Percentiles rank a stretch among this genome's conserved stretches.
Conservation (phyloP, 2,888 invertebrate species). For the Rhamnusium bicolor region DNA sequence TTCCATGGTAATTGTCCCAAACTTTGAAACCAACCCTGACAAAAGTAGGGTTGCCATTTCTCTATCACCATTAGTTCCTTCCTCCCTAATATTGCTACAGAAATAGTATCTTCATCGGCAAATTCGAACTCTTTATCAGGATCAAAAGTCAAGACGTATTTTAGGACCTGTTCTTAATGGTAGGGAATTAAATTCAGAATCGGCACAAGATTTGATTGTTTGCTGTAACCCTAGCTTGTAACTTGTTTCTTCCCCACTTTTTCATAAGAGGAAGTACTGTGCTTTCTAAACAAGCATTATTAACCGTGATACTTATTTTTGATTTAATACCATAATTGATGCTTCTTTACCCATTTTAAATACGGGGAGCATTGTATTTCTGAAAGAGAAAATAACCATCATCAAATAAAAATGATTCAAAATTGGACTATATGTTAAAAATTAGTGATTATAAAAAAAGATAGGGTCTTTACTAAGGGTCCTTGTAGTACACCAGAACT, state of each 20-base stretch:
- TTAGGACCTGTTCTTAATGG: constrained; percentile 79
- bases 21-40: constrained; percentile 91
- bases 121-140: constrained; percentile 74
- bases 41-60: constrained; percentile 96
- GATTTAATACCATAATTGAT: constrained; percentile 80
- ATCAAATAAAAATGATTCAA: too few species aligned
- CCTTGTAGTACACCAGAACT: too few species aligned
- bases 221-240: constrained; percentile 90
- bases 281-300: constrained; percentile 77
- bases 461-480: too few species aligned
- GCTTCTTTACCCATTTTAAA: constrained; percentile 80
- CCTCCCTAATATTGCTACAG: constrained; percentile 94
- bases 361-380: constrained; percentile 76
- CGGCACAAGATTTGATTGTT: constrained; percentile 84
- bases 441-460: too few species aligned
- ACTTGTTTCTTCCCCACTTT: constrained; percentile 97
- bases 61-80: constrained; percentile 97
- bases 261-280: constrained; percentile 81
- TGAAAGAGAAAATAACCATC: too few species aligned
- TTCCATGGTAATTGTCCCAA: constrained; percentile 95
- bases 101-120: constrained; percentile 70
- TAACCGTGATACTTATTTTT: constrained; percentile 75
- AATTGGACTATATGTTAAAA: too few species aligned
- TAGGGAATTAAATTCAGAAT: constrained; percentile 84
- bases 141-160: constrained; percentile 82